A percentile compares a stretch with the other conserved stretches of the same genome.
Conservation (phyloP, 2,797 vertebrate species). For the Coreius guichenoti region DNA sequence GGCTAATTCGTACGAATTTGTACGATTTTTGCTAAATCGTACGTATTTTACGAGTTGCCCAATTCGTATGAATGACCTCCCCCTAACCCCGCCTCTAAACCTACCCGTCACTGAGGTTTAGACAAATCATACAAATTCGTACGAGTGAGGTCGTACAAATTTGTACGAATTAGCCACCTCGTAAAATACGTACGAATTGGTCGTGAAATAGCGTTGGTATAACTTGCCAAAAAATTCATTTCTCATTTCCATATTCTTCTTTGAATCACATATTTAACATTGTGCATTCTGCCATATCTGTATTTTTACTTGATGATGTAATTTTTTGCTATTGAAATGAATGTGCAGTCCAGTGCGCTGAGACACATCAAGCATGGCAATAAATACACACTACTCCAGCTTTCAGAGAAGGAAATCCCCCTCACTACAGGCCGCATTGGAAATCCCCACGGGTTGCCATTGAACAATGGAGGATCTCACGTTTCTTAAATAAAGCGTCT, state of each 20-base stretch:
- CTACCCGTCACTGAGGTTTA: too few species aligned
- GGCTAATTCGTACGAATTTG: too few species aligned
- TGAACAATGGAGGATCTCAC: slow-evolving; percentile 20
- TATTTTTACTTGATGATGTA: slow-evolving; percentile 3
- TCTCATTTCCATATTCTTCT: not conserved
- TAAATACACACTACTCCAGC: slow-evolving; percentile 3
- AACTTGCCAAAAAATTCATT: not conserved
- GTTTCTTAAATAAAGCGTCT: not conserved
- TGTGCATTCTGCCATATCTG: not conserved
- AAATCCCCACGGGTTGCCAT: slow-evolving; percentile 8
- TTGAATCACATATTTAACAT: not conserved
- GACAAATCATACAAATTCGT: too few species aligned
- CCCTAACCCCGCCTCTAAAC: too few species aligned
- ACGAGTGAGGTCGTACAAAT: too few species aligned
- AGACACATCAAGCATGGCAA: not conserved
- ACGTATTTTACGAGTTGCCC: too few species aligned
- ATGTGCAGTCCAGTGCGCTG: not conserved
- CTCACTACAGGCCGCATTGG: not conserved
- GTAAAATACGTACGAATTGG: too few species aligned
- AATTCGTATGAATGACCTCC: too few species aligned
- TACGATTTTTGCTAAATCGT: too few species aligned
- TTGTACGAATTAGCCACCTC: too few species aligned
- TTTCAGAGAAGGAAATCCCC: slow-evolving; percentile 32
- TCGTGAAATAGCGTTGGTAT: too few species aligned
- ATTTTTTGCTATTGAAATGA: not conserved